Percentiles rank a stretch among this genome's conserved stretches.
phyloP scores from a whole-genome alignment of 2,888 invertebrate genomes.

The Ennomos erosarius region DNA sequence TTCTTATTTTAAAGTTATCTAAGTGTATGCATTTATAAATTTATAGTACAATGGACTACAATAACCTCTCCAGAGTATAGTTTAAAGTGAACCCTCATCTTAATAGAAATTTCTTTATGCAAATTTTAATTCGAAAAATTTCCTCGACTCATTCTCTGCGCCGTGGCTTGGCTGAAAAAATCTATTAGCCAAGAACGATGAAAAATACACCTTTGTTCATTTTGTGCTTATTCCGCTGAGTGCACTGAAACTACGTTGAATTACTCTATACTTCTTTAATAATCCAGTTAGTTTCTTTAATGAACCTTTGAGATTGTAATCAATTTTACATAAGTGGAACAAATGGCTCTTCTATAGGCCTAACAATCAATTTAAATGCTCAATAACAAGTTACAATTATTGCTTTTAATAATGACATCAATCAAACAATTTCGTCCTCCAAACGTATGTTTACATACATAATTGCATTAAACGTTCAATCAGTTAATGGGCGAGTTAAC shows the following conservation, averaged over 20 bases:
- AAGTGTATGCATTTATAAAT: slow-evolving; percentile 17
- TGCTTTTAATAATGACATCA: slow-evolving; percentile 21
- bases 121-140: slow-evolving; percentile 67
- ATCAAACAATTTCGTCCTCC: slow-evolving; percentile 43
- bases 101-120: slow-evolving; percentile 67
- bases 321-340: too few relatives aligned
- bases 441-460: slow-evolving; percentile 46
- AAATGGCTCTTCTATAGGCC: background rate
- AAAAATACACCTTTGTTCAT: slow-evolving; percentile 47
- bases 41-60: slow-evolving; percentile 45
- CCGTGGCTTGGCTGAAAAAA: slow-evolving; percentile 59
- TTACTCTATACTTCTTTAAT: slow-evolving; percentile 12
- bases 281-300: too few relatives aligned
- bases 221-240: slow-evolving; percentile 47
- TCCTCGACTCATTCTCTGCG: slow-evolving; percentile 52
- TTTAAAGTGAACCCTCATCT: slow-evolving; percentile 61
- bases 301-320: too few relatives aligned
- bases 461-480: slow-evolving; percentile 51
- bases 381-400: slow-evolving; percentile 24
- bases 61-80: slow-evolving; percentile 52
- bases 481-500: slow-evolving; percentile 38
- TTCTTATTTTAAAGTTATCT: background rate
- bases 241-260: slow-evolving; percentile 45
- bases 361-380: slow-evolving; percentile 12
- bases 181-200: slow-evolving; percentile 61